phyloP scores from a whole-genome alignment of 2,113 vertebrate species.

The Pelobates fuscus region DNA sequence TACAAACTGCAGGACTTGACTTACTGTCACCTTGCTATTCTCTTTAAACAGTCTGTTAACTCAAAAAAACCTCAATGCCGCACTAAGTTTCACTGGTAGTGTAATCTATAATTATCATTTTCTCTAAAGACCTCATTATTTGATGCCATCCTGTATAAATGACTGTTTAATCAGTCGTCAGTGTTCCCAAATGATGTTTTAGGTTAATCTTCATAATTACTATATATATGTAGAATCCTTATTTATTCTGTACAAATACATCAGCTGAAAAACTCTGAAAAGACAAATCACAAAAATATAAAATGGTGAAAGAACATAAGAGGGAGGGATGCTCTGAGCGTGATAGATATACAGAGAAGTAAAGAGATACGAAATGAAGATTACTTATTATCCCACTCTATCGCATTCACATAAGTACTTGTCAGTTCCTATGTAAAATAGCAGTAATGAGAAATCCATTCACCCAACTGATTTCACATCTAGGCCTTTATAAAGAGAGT shows the following conservation, averaged over 20 bases:
- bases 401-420: constrained; percentile 38
- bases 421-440: constrained; percentile 36
- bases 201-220: constrained; percentile 21
- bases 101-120: constrained; percentile 31
- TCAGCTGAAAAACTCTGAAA: not conserved
- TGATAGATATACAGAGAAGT: not conserved
- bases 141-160: constrained; percentile 14
- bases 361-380: constrained; percentile 24
- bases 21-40: not conserved
- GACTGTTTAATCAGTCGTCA: constrained; percentile 25
- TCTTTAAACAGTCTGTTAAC: too few relatives aligned
- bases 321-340: not conserved
- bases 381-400: constrained; percentile 24
- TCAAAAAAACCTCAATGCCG: not conserved
- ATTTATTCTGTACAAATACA: constrained; percentile 12
- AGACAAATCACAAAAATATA: not conserved
- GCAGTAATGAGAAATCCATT: constrained; percentile 33
- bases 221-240: constrained; percentile 9
- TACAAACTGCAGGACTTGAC: constrained; percentile 7
- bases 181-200: constrained; percentile 26
- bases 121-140: constrained; percentile 27
- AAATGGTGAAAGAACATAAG: not conserved
- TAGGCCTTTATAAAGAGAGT: constrained; percentile 6
- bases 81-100: constrained; percentile 1
- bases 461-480: constrained; percentile 33